Evolutionary conservation across 2,797 vertebrate species (phyloP).

Genomic region (Basileuterus tristriatus): DNA sequence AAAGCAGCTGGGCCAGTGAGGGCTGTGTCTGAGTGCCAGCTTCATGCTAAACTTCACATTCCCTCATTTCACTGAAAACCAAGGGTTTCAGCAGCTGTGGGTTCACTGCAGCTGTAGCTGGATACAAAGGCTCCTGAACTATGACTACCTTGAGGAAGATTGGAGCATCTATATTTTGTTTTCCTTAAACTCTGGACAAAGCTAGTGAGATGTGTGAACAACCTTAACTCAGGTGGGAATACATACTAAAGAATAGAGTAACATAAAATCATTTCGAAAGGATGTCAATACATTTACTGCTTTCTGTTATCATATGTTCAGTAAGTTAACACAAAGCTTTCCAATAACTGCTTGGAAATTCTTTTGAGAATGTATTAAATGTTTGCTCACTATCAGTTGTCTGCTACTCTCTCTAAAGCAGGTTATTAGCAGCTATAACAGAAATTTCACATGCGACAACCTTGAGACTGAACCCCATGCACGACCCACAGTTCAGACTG

Average conservation of each 20-base stretch:
- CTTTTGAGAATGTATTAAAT: background rate
- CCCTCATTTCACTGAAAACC: background rate
- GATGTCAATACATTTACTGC: background rate
- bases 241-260: background rate
- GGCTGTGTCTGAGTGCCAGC: background rate
- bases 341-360: background rate
- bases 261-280: background rate
- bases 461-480: background rate
- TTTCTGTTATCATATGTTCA: background rate
- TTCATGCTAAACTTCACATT: background rate
- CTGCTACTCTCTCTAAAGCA: background rate
- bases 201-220: background rate
- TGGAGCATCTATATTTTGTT: background rate
- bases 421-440: background rate
- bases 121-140: background rate
- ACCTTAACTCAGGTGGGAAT: background rate
- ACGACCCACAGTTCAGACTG: background rate
- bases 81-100: background rate
- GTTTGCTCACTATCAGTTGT: background rate
- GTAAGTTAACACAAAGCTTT: background rate
- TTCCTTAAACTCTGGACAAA: background rate
- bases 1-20: background rate
- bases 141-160: background rate
- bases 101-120: background rate
- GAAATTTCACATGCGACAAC: background rate